Conservation (phyloP, 2,113 vertebrate genomes). For the Siniperca knerii region DNA sequence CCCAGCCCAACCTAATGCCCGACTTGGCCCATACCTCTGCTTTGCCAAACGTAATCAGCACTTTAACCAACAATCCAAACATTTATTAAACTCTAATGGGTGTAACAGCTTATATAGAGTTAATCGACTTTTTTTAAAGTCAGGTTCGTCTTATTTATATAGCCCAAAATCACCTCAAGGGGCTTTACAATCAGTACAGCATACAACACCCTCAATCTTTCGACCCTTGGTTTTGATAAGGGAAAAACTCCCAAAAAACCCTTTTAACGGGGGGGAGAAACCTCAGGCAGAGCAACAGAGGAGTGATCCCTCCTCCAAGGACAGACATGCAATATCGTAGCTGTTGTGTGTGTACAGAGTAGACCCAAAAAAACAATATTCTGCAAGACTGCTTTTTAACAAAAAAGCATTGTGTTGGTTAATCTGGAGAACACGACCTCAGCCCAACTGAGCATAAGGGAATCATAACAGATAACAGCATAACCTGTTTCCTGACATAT, state of each 20-base stretch:
- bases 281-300: background rate
- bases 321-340: background rate
- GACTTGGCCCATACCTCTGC: background rate
- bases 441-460: background rate
- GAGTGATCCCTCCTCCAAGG: background rate
- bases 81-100: background rate
- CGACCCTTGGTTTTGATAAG: too few species aligned
- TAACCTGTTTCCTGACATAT: background rate
- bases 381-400: background rate
- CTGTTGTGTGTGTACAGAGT: background rate
- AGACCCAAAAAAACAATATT: background rate
- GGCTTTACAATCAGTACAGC: background rate
- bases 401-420: background rate
- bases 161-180: background rate
- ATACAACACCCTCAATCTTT: background rate
- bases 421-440: background rate
- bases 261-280: background rate
- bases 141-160: background rate
- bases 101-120: background rate
- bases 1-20: background rate
- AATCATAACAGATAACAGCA: background rate
- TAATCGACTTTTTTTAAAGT: background rate
- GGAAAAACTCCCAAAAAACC: background rate
- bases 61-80: background rate
- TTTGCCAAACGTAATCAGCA: slow-evolving; percentile 12